Percentiles rank a stretch among this genome's conserved stretches.
These are phyloP conservation scores for Hipposideros armiger DNA, from an alignment of 2,113 vertebrate genomes.

Conservation along the genomic window DNA sequence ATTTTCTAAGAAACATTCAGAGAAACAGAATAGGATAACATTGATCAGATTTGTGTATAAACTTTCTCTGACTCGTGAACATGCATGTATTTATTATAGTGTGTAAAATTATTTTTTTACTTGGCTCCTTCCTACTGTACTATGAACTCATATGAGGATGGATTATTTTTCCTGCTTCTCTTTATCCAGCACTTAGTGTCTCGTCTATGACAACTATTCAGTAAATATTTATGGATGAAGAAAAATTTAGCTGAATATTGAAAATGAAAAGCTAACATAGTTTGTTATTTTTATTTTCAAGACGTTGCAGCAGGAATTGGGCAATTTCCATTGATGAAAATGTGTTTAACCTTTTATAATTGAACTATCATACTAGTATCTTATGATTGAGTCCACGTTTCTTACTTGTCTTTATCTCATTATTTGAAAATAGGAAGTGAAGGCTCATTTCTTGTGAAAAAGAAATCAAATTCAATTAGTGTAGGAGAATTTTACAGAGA, in stretches of 20 bases:
- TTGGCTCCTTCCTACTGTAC: background rate
- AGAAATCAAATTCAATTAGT: slow-evolving; percentile 88
- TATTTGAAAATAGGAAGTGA: slow-evolving; percentile 88
- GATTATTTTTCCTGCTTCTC: background rate
- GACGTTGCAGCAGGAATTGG: background rate
- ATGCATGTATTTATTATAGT: background rate
- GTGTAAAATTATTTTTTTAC: background rate
- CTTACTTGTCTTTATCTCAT: slow-evolving; percentile 41
- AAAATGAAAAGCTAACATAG: slow-evolving; percentile 30
- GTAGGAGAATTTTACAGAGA: slow-evolving; percentile 88
- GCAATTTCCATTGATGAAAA: slow-evolving; percentile 35
- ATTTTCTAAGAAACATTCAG: background rate
- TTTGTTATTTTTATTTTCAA: slow-evolving; percentile 44
- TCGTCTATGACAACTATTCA: background rate
- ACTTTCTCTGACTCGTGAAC: background rate
- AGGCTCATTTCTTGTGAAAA: slow-evolving; percentile 83
- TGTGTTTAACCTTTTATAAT: slow-evolving; percentile 1
- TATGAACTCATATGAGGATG: background rate
- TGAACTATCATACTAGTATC: background rate
- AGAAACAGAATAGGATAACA: background rate
- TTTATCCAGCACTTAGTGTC: background rate
- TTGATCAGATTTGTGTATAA: background rate
- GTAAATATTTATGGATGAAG: background rate
- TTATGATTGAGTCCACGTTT: background rate
- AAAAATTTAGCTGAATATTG: slow-evolving; percentile 57